phyloP scores from a whole-genome alignment of 2,797 vertebrate genomes.

The Peromyscus aztecus region DNA sequence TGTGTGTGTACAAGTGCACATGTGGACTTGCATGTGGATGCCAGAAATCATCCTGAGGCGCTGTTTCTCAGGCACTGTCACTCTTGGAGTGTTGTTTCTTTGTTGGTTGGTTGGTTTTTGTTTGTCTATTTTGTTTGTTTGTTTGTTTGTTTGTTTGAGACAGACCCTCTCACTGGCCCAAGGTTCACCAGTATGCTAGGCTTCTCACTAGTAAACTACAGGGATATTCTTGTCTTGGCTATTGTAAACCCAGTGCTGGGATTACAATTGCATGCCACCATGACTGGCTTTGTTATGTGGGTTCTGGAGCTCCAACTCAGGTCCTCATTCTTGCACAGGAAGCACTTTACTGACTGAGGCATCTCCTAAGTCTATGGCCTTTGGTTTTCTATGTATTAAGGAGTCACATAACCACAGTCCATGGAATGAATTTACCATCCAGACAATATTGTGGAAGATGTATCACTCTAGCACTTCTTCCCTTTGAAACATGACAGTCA shows the following conservation, averaged over 20 bases:
- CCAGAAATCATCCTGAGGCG: neutral
- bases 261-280: neutral
- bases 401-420: neutral
- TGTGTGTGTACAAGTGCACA: neutral
- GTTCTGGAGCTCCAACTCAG: neutral
- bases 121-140: neutral
- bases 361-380: neutral
- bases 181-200: neutral
- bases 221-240: neutral
- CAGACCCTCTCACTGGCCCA: neutral
- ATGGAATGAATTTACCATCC: neutral
- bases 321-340: neutral
- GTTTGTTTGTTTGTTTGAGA: neutral
- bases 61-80: neutral
- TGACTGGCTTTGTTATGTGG: neutral
- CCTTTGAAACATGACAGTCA: neutral
- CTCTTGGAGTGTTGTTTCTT: neutral
- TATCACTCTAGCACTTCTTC: neutral
- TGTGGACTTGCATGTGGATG: neutral
- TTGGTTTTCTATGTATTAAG: constrained; percentile 34
- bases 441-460: neutral
- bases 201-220: neutral
- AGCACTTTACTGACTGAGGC: neutral
- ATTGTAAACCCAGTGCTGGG: neutral
- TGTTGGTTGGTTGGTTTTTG: neutral